Evolutionary conservation across 2,797 vertebrate genomes (phyloP).

Genomic region (Percopsis omiscomaycus): DNA sequence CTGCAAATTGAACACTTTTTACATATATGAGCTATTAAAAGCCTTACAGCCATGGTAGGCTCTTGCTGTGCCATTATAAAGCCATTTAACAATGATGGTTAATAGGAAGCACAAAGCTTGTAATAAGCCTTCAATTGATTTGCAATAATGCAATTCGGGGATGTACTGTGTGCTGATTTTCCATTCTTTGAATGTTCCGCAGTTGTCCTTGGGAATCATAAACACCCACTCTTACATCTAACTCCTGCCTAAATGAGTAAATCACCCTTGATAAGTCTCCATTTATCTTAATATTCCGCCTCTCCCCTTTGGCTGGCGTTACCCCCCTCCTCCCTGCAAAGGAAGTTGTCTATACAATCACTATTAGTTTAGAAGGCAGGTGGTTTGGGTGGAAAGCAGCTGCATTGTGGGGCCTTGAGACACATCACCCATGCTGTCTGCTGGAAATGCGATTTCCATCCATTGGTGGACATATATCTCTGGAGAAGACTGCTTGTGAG

Average conservation of each 20-base stretch:
- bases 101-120: constrained; percentile 64
- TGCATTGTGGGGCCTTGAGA: constrained; percentile 68
- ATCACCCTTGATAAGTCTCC: constrained; percentile 66
- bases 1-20: constrained; percentile 49
- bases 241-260: constrained; percentile 63
- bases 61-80: constrained; percentile 46
- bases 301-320: constrained; percentile 60
- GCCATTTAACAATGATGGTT: constrained; percentile 46
- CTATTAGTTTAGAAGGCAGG: constrained; percentile 84
- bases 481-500: constrained; percentile 35
- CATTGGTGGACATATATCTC: constrained; percentile 58
- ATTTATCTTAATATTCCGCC: constrained; percentile 76
- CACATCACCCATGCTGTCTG: constrained; percentile 70
- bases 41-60: constrained; percentile 26
- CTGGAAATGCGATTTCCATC: constrained; percentile 81
- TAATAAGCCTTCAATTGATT: constrained; percentile 66
- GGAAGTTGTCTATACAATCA: constrained; percentile 77
- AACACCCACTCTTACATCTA: constrained; percentile 65
- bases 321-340: constrained; percentile 55
- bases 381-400: constrained; percentile 78
- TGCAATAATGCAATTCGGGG: constrained; percentile 68
- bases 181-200: constrained; percentile 15
- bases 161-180: constrained; percentile 49
- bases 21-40: constrained; percentile 35
- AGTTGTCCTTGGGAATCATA: constrained; percentile 48